These are phyloP conservation scores for Hydrozoanthus gracilis DNA, from an alignment of 92 coral and sea anemone species.

Conservation along the genomic window DNA sequence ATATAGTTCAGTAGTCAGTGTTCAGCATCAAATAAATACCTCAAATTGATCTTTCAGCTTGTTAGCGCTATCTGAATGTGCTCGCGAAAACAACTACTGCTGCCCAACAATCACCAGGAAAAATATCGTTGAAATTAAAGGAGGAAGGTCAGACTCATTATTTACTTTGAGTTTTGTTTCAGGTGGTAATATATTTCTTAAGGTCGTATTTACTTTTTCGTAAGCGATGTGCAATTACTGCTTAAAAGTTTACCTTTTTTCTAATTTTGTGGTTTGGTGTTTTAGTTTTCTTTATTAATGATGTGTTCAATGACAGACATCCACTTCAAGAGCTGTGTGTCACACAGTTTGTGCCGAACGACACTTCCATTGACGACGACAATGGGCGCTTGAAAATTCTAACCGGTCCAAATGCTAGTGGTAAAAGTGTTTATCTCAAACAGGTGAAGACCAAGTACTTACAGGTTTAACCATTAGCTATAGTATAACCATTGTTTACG, in stretches of 20 bases:
- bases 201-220: background rate
- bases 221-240: too few species aligned
- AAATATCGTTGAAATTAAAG: slow-evolving; percentile 76
- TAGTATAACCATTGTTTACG: too few species aligned
- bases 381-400: slow-evolving; percentile 83
- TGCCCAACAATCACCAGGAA: slow-evolving; percentile 88
- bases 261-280: background rate
- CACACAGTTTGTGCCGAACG: slow-evolving; percentile 95
- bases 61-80: slow-evolving; percentile 87
- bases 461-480: background rate
- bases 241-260: background rate
- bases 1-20: too few species aligned
- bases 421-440: slow-evolving; percentile 97
- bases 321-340: slow-evolving; percentile 99
- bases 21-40: background rate
- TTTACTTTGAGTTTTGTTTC: too few species aligned
- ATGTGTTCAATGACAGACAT: slow-evolving; percentile 60
- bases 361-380: slow-evolving; percentile 70
- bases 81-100: slow-evolving; percentile 87
- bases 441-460: slow-evolving; percentile 62
- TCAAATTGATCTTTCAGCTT: slow-evolving; percentile 61
- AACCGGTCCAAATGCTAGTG: slow-evolving; percentile 99
- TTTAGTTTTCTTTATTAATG: background rate
- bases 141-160: slow-evolving; percentile 77
- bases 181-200: too few species aligned